A percentile compares a stretch with the other conserved stretches of the same genome.
Evolutionary conservation across 2,113 vertebrate genomes (phyloP).

Genomic region (Osmerus eperlanus): DNA sequence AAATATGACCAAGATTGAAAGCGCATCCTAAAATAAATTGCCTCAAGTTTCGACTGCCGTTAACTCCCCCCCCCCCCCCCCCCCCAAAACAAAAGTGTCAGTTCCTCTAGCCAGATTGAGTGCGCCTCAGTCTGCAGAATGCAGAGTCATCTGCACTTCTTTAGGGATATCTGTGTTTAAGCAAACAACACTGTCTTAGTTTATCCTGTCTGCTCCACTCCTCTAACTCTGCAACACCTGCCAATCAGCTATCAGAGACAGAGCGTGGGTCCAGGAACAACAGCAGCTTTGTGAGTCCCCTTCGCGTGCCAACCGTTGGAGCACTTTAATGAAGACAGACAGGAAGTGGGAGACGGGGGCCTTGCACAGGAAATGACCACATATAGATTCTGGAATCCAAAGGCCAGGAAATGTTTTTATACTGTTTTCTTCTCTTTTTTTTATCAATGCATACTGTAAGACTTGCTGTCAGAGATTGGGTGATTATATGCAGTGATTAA

Average conservation of each 20-base stretch:
- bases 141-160: conserved; percentile 55
- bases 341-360: conserved; percentile 80
- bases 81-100: conserved; percentile 8
- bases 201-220: conserved; percentile 53
- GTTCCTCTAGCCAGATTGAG: conserved; percentile 26
- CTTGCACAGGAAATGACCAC: conserved; percentile 69
- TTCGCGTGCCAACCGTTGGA: conserved; percentile 70
- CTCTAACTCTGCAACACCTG: conserved; percentile 70
- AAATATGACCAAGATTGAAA: not conserved
- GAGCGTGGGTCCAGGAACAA: conserved; percentile 66
- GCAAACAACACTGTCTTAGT: conserved; percentile 62
- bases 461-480: conserved; percentile 3
- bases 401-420: conserved; percentile 70
- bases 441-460: conserved; percentile 38
- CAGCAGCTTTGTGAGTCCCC: conserved; percentile 76
- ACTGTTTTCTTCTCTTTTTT: conserved; percentile 18
- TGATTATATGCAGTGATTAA: conserved; percentile 26
- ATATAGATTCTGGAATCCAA: conserved; percentile 77
- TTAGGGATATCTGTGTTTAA: conserved; percentile 66
- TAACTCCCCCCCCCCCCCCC: conserved; percentile 9
- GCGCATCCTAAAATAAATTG: conserved; percentile 17
- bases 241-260: conserved; percentile 69
- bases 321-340: conserved; percentile 79
- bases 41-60: not conserved
- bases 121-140: conserved; percentile 25